Evolutionary conservation across 1,140 invertebrate genomes (phyloP).

Genomic region (Atta texana): DNA sequence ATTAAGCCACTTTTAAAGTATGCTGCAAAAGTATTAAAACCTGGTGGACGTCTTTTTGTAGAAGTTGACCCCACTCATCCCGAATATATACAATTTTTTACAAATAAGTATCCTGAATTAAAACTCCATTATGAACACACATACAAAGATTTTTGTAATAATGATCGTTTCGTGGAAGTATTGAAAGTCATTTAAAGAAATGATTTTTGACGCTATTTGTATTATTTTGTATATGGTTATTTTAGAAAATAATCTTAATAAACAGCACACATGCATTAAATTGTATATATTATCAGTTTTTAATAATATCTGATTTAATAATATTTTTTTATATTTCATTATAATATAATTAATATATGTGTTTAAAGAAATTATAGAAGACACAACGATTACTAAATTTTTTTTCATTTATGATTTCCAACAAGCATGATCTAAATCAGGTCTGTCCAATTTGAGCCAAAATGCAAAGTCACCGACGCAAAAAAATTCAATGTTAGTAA

Average conservation of each 20-base stretch:
- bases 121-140: slow-evolving; percentile 84
- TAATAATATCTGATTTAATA: no score
- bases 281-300: not conserved
- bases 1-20: slow-evolving; percentile 87
- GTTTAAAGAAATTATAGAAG: no score
- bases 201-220: slow-evolving; percentile 29
- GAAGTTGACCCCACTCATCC: slow-evolving; percentile 88
- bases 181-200: slow-evolving; percentile 78
- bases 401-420: no score
- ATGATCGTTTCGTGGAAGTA: slow-evolving; percentile 88
- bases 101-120: slow-evolving; percentile 82
- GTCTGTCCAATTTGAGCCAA: no score
- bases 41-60: slow-evolving; percentile 86
- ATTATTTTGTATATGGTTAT: slow-evolving; percentile 20
- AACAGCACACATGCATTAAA: not conserved
- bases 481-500: no score
- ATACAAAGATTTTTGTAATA: slow-evolving; percentile 87
- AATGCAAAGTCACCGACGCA: no score
- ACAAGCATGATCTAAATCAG: no score
- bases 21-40: slow-evolving; percentile 84
- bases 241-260: slow-evolving; percentile 30
- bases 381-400: no score
- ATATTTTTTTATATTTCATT: no score
- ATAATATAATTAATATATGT: no score
- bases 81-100: slow-evolving; percentile 85